Base-by-base conservation (phyloP, 2,113 vertebrate species). In the Gadus macrocephalus region DNA sequence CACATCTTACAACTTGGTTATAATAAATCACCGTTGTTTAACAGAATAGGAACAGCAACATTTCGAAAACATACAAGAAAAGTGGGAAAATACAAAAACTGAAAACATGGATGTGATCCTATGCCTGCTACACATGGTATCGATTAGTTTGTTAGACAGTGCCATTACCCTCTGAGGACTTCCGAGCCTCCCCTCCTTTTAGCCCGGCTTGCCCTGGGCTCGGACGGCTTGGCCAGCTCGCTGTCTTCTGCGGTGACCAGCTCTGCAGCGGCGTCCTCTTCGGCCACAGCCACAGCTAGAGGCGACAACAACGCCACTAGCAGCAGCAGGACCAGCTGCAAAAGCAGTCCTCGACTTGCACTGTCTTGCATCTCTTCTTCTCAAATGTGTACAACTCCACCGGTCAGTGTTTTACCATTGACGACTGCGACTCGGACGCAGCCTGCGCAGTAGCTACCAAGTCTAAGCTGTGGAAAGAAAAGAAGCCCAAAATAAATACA, bases 181-280 rank as follows among this genome's bases (percentile, higher is more conserved):
- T 98, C 96, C 77, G 95, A 92, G 0, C 87, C 90, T 66, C 94
- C 95, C 85, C 94, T 90, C 87, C 96, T 91, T 91, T 97, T 98
- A 78, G 96, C 91, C 86, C 96, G 90, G 90, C 87, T 95, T 85
- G 93, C 90, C 85, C 93, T 85, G 81, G 88, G 89, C 81, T 94
- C 94, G 42, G 74, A 76, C 53, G 79, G 77, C 69, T 76, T 93
- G 77, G 75, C 89, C 67, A 89, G 79, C 78, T 89, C 86, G 81
- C 84, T 53, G 73, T 87, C 87, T 79, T 83, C 82, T 20, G 88
- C 90, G 38, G 91, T 81, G 22, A 25, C 22, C 55, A 58, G 15
- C 55, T 58, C 55, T 58, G 5, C 55, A 17, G 55, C 82, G 42
- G 20, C 64, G 79, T 79, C 81, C 49, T 59, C 79, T 71, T 63